Evolutionary conservation across 2,113 vertebrate genomes (phyloP), one percentile per base, ranked within the genome.

Genomic region (Petroica traversi): DNA sequence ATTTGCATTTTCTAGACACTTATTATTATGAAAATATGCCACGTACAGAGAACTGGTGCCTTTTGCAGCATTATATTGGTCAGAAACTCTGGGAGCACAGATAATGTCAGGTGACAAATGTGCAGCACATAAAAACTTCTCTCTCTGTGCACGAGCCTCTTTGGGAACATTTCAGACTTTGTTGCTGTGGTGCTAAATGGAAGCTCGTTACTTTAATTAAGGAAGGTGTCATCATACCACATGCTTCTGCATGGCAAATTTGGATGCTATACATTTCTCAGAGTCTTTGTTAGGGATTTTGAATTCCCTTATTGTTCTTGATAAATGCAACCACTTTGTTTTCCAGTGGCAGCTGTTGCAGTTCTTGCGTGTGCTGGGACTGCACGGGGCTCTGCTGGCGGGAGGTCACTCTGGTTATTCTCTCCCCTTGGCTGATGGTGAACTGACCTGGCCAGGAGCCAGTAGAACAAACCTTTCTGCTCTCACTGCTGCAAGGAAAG

Each of bases 291-390:
- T 74, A 59, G 75, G 82, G 87, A 69, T 86, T 86, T 85, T 80
- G 22, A 83, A 95, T 95, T 96, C 91, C 80, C 52, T 77, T 43
- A 24, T 81, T 57, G 80, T 83, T 96, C 85, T 43, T 57, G 40
- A 90, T 81, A 68, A 92, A 76, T 55, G 77, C 71, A 83, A 40
- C 34, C 48, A 4, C 33, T 83, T 91, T 76, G 66, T 95, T 91
- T 89, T 85, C 46, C 71, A 57, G 52, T 14, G 83, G 74, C 97
- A 97, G 95, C 94, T 97, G 93, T 87, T 88, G 29, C 12, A 63
- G 40, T 86, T 83, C 15, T 16, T 87, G 73, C 0, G 0, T 69
- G 59, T 38, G 51, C 61, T 91, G 71, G 79, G 78, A 26, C 46
- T 33, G 69, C 74, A 17, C 2, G 0, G 61, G 8, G 36, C 19